Percentiles rank a stretch among this genome's conserved stretches.
These are phyloP conservation scores for Drosophila aff. DNA, from an alignment of 1,140 invertebrate species.

Conservation along the genomic window DNA sequence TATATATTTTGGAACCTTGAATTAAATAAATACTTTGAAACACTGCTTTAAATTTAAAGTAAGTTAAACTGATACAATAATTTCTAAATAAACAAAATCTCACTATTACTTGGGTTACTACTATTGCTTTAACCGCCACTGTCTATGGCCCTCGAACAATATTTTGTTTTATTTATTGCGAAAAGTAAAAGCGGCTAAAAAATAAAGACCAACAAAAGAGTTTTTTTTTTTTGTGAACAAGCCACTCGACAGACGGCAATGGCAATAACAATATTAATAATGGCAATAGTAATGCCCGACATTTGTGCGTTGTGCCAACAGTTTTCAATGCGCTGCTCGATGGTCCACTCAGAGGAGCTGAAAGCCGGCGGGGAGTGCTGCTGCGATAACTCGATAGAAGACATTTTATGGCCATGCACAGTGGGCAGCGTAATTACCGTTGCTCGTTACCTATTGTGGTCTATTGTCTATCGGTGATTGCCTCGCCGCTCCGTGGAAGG, in stretches of 20 bases:
- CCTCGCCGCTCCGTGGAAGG: slow-evolving; percentile 2
- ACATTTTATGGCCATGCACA: slow-evolving; percentile 61
- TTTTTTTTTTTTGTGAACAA: slow-evolving; percentile 18
- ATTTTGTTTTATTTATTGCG: slow-evolving; percentile 45
- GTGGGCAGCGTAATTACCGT: slow-evolving; percentile 57
- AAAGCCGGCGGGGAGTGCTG: background rate
- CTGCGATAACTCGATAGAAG: slow-evolving; percentile 46
- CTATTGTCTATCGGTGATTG: slow-evolving; percentile 51
- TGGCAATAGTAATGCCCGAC: slow-evolving; percentile 36
- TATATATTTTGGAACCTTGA: background rate
- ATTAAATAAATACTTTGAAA: background rate
- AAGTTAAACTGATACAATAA: background rate
- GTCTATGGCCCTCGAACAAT: slow-evolving; percentile 4
- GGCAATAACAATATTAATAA: slow-evolving; percentile 38
- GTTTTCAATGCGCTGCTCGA: slow-evolving; percentile 38
- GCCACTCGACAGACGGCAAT: slow-evolving; percentile 40
- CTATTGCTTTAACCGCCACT: background rate
- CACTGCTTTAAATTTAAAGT: too few relatives aligned
- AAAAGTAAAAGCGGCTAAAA: slow-evolving; percentile 57
- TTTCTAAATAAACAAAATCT: background rate
- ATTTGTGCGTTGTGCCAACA: slow-evolving; percentile 56
- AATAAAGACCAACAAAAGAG: slow-evolving; percentile 44
- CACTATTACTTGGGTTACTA: too few relatives aligned
- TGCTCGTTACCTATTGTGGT: slow-evolving; percentile 42
- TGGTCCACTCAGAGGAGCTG: background rate